Base-by-base conservation (phyloP, 2,797 vertebrate genomes). In the Hyperoplus lanceolatus region DNA sequence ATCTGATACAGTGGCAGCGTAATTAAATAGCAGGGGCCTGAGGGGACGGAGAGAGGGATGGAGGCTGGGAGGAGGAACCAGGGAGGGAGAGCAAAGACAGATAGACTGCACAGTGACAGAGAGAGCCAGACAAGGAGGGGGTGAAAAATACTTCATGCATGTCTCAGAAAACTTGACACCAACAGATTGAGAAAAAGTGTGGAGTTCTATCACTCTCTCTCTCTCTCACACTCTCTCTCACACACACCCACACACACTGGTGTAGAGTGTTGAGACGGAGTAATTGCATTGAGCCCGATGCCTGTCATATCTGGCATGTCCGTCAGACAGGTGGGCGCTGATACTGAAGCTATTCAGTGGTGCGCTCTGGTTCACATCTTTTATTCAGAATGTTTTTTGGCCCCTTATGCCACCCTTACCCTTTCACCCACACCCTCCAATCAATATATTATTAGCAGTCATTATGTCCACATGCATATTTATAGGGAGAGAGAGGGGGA, bases 401-500 rank as follows among this genome's bases (percentile, higher is more conserved):
- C 83, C 90, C 81, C 42, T 70, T 74, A 72, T 77, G 68, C 75
- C 85, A 91, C 88, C 87, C 81, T 87, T 84, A 84, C 63, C 80
- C 79, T 64, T 54, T 80, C 87, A 77, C 83, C 84, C 88, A 91
- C 85, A 79, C 75, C 61, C 57, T 83, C 72, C 46, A 89, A 92
- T 94, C 91, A 90, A 93, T 94, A 92, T 90, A 91, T 92, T 93
- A 94, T 93, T 91, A 92, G 88, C 67, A 82, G 77, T 86, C 87
- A 92, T 93, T 93, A 91, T 75, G 66, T 61, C 64, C 5, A 1
- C 89, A 91, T 93, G 77, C 87, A 94, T 94, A 92, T 92, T 91
- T 87, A 93, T 92, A 81, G 14, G 54, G 60, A 60, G 50, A 65
- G 75, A 79, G 53, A 60, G 29, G 29, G 29, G 70, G 61, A 74